Evolutionary conservation across 2,888 invertebrate species (phyloP), one percentile per base, ranked within the genome.

Genomic region (Reticulitermes lucifugus): DNA sequence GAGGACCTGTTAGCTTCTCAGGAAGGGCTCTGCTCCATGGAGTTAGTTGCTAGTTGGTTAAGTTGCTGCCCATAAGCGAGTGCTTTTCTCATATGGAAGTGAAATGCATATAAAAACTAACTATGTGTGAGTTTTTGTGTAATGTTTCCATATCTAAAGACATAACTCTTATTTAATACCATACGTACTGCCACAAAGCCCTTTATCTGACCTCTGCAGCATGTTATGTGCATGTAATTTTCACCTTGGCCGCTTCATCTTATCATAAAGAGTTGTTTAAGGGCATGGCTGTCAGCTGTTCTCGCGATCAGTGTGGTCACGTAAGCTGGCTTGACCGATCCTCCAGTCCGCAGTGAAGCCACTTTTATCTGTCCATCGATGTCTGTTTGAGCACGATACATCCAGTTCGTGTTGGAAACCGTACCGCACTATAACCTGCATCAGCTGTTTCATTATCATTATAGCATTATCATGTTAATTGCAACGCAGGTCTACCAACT

Each of bases 271-370:
- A 18, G 55, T 35, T 55, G 18, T 55, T 55, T 18, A 14, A 14
- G 18, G 55, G 55, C 4, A 14, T 18, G 18, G 14, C 4, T 55
- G 55, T 65, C 51, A 79, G 79, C 55, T 79, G 79, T 51, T 79
- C 51, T 79, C 10, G 18, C 79, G 55, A 79, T 79, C 55, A 43
- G 43, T 79, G 79, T 55, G 79, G 25, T 65, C 65, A 65, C 65
- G 65, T 65, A n/a, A 65, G n/a, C n/a, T 65, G 65, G n/a, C n/a
- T 65, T 65, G 65, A 65, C n/a, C 65, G n/a, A 65, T 65, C 25
- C 65, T 35, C 3, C 65, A 65, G 0, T 9, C n/a, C 25, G 9
- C 12, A 65, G n/a, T n/a, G 12, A 65, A 18, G 25, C n/a, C 5
- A 65, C 60, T 4, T 12, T 65, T n/a, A 65, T 65, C n/a, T 65